A percentile compares a stretch with the other conserved stretches of the same genome.
Evolutionary conservation across 2,797 vertebrate genomes (phyloP).

Genomic region (Phylloscopus collybita): DNA sequence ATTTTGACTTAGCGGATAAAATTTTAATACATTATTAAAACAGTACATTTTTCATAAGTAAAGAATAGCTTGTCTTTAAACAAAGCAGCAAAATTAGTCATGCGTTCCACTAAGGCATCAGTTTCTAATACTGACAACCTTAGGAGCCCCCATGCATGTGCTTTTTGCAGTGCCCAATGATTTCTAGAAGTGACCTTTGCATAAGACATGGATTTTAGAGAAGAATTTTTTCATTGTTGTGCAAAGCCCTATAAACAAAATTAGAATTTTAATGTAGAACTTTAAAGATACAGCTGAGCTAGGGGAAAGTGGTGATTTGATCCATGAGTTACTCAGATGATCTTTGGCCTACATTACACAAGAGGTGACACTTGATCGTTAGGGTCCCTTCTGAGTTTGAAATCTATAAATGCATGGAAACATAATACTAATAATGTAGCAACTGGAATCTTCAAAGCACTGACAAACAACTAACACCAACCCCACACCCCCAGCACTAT

Average conservation of each 20-base stretch:
- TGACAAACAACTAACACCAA: background rate
- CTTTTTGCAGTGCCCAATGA: background rate
- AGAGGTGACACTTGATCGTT: background rate
- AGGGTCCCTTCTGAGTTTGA: background rate
- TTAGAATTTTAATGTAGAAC: background rate
- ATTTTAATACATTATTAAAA: background rate
- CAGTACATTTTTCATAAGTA: background rate
- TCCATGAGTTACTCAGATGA: background rate
- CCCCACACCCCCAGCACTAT: background rate
- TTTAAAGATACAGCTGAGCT: background rate
- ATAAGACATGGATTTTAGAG: background rate
- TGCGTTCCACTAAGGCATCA: background rate
- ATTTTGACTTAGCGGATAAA: background rate
- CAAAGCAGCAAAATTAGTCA: conserved; percentile 1
- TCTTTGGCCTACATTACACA: background rate
- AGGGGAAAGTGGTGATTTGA: background rate
- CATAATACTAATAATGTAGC: background rate
- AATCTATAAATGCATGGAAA: background rate
- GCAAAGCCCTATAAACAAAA: background rate
- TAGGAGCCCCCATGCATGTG: background rate
- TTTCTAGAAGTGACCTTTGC: background rate
- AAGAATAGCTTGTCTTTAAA: conserved; percentile 26
- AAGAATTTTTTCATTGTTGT: background rate
- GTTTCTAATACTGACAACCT: background rate
- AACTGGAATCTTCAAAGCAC: background rate